Percentiles rank a stretch among this genome's conserved stretches.
Evolutionary conservation across 2,888 invertebrate genomes (phyloP).

Genomic region (Idaea aversata): DNA sequence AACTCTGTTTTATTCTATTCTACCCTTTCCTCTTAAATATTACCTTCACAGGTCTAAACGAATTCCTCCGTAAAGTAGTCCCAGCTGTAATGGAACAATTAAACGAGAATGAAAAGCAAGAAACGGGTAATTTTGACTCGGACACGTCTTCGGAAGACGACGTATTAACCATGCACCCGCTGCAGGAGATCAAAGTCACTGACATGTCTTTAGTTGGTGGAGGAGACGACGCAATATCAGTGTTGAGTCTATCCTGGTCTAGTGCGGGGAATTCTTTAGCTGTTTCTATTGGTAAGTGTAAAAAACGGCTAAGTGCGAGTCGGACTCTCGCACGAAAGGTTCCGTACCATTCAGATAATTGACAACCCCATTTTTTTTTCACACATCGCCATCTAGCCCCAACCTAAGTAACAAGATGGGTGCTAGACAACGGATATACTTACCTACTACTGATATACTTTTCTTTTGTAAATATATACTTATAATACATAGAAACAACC

Average conservation of each 20-base stretch:
- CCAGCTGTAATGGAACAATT: constrained; percentile 64
- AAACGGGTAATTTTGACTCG: constrained; percentile 55
- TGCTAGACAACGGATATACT: no score
- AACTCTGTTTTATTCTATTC: no score
- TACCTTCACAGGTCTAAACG: constrained; percentile 44
- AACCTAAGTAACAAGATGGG: no score
- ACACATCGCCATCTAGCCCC: no score
- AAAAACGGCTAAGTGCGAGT: no score
- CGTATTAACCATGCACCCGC: constrained; percentile 43
- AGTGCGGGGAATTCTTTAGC: constrained; percentile 63
- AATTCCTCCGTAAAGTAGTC: constrained; percentile 61
- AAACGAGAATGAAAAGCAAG: constrained; percentile 45
- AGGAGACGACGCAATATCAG: constrained; percentile 51
- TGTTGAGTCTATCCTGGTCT: constrained; percentile 60
- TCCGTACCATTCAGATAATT: no score
- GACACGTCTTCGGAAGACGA: constrained; percentile 55
- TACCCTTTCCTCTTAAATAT: no score
- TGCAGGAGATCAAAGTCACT: constrained; percentile 53
- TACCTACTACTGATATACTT: no score
- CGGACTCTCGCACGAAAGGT: no score
- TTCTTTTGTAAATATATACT: no score
- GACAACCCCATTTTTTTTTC: no score
- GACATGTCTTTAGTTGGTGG: constrained; percentile 42
- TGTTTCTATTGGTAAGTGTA: constrained; percentile 48
- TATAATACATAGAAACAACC: no score